Evolutionary conservation across 2,113 vertebrate genomes (phyloP).

Genomic region (Holacanthus passer): DNA sequence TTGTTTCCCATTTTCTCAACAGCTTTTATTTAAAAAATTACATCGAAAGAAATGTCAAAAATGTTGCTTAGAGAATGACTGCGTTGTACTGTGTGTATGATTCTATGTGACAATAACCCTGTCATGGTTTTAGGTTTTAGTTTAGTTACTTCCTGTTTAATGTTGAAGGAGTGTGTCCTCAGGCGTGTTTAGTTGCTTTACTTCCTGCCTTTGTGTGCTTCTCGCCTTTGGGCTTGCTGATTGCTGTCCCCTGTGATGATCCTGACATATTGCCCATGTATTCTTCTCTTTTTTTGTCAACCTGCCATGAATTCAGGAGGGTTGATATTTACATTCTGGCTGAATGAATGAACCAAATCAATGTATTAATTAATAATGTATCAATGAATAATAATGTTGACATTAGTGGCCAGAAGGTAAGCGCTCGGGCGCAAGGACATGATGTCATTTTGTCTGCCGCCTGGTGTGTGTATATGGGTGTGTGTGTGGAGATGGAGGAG

Average conservation of each 20-base stretch:
- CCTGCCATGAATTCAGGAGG: neutral
- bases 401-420: neutral
- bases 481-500: conserved; percentile 1
- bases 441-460: neutral
- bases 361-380: neutral
- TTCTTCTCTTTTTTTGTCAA: neutral
- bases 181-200: too few species aligned
- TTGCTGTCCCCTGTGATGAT: too few species aligned
- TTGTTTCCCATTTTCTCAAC: neutral
- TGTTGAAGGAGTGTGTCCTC: too few species aligned
- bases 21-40: neutral
- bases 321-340: neutral
- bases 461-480: neutral
- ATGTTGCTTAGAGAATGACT: too few species aligned
- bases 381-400: neutral
- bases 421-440: neutral
- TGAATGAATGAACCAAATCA: neutral
- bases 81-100: too few species aligned
- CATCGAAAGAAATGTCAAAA: conserved; percentile 6
- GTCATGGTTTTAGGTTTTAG: too few species aligned
- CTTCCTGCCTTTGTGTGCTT: too few species aligned
- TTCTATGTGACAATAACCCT: too few species aligned
- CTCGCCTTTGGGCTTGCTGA: too few species aligned
- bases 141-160: too few species aligned
- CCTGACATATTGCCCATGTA: too few species aligned